Evolutionary conservation across 2,113 vertebrate genomes (phyloP), one percentile per base, ranked within the genome.

Genomic region (Climacteris rufus): DNA sequence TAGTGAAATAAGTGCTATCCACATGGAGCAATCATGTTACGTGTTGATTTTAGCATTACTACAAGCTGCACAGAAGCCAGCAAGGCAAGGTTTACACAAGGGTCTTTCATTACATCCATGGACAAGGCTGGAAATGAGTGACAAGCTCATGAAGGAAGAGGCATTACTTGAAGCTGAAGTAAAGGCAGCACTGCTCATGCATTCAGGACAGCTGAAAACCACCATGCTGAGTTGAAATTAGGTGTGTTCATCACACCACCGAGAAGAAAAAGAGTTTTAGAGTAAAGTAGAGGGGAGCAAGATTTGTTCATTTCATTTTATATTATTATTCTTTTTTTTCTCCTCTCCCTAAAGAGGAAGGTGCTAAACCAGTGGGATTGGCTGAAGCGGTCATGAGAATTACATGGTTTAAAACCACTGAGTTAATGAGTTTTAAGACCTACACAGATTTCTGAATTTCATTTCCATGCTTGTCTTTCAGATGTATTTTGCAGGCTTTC

Each of bases 11-110:
- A 85, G 40, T 13, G 35, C 30, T 39, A 8, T 3, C 10, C 2
- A 3, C n/a, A 30, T 1, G 9, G 44, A 53, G 35, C 0, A 42
- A n/a, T 11, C 15, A 13, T 5, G 15, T 11, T 57, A 35, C 5
- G 45, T 19, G 35, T 20, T 30, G 44, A 3, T 47, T 27, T 11
- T 1, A 50, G 35, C 50, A 56, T 15, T 33, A 39, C 33, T 21
- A 28, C 6, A 9, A n/a, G 57, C 49, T 83, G n/a, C 42, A 45
- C 61, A 14, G 30, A 59, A 66, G 79, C n/a, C 69, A 82, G 65
- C 15, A 57, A 64, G 40, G 66, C 57, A 80, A 66, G 30, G 39
- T 42, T 71, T 79, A 33, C 49, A 72, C 3, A 15, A 40, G 37
- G 49, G 89, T 35, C 63, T 89, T 50, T 42, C 69, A 18, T 27